Conservation (phyloP, 2,888 invertebrate species). For the Eupithecia vulgata region DNA sequence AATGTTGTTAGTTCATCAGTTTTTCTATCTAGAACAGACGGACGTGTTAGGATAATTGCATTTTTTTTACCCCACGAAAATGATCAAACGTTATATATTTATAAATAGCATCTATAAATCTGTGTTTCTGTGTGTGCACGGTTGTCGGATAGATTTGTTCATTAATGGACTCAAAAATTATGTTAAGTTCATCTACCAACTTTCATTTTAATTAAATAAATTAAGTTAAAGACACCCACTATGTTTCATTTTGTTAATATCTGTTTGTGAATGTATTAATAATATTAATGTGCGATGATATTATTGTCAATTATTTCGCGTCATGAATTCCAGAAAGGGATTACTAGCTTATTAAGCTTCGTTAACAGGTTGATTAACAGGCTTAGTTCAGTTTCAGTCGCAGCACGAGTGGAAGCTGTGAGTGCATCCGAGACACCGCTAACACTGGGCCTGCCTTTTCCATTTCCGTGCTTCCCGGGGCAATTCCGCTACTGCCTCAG, state of each 20-base stretch:
- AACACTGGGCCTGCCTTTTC: constrained; percentile 76
- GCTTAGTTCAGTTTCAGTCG: constrained; percentile 70
- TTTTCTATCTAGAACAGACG: not conserved
- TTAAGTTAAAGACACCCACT: not conserved
- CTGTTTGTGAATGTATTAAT: not conserved
- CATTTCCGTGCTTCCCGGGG: constrained; percentile 78
- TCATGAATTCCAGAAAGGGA: not conserved
- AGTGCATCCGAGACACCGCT: constrained; percentile 60
- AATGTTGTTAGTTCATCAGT: not conserved
- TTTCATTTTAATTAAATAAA: not conserved
- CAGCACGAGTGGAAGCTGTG: constrained; percentile 40
- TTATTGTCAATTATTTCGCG: not conserved
- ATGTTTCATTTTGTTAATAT: not conserved
- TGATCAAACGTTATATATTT: not conserved
- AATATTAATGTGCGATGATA: not conserved
- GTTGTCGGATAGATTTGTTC: not conserved
- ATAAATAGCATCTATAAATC: too few species aligned
- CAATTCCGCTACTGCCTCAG: constrained; percentile 80
- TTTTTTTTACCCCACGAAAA: not conserved
- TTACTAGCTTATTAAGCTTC: constrained; percentile 7
- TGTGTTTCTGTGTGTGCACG: not conserved
- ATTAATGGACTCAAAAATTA: not conserved
- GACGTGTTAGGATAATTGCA: not conserved
- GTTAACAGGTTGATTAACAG: constrained; percentile 59
- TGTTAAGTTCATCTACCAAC: not conserved